These are phyloP conservation scores for Patagioenas fasciata DNA, from an alignment of 2,113 vertebrate species.

Conservation along the genomic window DNA sequence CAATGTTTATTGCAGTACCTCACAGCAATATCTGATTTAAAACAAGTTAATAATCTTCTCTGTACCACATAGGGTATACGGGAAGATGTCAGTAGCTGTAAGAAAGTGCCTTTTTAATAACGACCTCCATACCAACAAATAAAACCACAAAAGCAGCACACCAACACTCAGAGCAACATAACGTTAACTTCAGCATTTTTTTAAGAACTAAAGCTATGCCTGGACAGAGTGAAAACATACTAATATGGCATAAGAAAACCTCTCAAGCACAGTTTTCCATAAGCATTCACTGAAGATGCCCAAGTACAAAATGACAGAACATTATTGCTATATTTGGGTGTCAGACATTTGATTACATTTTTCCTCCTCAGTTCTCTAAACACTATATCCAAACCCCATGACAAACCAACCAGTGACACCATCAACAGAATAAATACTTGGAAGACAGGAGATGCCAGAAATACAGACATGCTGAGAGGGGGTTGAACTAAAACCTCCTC, in stretches of 20 bases:
- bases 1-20: neutral
- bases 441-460: neutral
- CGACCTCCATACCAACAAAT: neutral
- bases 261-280: neutral
- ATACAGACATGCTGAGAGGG: neutral
- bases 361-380: neutral
- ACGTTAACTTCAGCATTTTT: neutral
- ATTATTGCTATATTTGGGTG: neutral
- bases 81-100: neutral
- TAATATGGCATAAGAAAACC: neutral
- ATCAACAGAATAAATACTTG: neutral
- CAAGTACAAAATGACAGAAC: rapidly evolving
- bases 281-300: neutral
- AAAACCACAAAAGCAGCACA: neutral
- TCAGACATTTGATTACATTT: neutral
- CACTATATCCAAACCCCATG: neutral
- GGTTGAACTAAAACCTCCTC: neutral
- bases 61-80: neutral
- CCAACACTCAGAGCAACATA: neutral
- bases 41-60: neutral
- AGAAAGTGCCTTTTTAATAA: neutral
- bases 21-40: neutral
- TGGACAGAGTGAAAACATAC: neutral
- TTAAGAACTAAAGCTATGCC: neutral
- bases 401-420: neutral